A percentile compares a stretch with the other conserved stretches of the same genome.
phyloP scores from a whole-genome alignment of 1,140 invertebrate species.

The Pogonognathellus flavescens region DNA sequence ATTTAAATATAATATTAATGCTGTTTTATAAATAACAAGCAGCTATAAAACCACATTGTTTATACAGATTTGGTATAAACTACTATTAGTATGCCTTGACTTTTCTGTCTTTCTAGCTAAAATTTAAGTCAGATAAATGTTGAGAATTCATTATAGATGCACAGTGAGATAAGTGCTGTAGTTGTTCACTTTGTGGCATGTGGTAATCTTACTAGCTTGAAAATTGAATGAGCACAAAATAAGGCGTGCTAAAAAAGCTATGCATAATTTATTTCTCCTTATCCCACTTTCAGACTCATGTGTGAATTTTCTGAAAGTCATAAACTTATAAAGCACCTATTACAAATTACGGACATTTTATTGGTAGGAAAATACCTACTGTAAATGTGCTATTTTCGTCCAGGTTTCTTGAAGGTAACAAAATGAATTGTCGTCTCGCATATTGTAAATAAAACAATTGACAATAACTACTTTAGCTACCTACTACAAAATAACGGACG shows the following conservation, averaged over 20 bases:
- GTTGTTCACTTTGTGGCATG: neutral
- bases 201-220: conserved; percentile 17
- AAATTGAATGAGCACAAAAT: conserved; percentile 11
- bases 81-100: neutral
- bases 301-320: neutral
- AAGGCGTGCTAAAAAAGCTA: neutral
- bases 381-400: neutral
- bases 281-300: neutral
- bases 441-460: too few species aligned
- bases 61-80: neutral
- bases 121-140: neutral
- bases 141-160: neutral
- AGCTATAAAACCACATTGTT: neutral
- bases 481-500: too few species aligned
- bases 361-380: neutral
- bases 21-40: neutral
- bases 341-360: neutral
- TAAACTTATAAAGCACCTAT: neutral
- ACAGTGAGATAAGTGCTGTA: too few species aligned
- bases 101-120: neutral
- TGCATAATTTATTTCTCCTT: neutral
- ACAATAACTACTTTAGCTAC: too few species aligned
- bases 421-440: too few species aligned
- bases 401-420: too few species aligned
- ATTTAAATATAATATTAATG: too few species aligned